These are phyloP conservation scores for Monoplex corrugatus DNA, from an alignment of 2,888 invertebrate species.

Conservation along the genomic window DNA sequence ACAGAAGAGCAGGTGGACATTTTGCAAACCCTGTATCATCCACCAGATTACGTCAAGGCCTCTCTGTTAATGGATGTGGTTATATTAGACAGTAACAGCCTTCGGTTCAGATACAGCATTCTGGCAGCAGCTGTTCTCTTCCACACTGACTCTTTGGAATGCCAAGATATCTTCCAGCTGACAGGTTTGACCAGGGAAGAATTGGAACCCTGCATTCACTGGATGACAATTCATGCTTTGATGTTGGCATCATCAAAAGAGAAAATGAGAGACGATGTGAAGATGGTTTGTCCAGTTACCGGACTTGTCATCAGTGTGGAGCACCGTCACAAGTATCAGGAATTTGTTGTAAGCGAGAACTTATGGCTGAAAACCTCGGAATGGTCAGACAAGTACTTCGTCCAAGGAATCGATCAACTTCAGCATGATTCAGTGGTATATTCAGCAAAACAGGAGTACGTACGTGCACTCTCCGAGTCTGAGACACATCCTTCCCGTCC, in stretches of 20 bases:
- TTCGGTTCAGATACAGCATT: constrained; percentile 91
- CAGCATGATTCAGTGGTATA: no score
- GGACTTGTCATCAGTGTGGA: no score
- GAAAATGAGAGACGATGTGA: no score
- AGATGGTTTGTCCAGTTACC: no score
- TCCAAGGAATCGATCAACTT: not conserved
- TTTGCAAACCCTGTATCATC: constrained; percentile 93
- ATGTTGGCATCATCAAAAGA: no score
- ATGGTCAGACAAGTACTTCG: not conserved
- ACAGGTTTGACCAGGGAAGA: not conserved
- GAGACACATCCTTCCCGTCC: no score
- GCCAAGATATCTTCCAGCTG: constrained; percentile 83
- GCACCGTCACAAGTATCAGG: no score
- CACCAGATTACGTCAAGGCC: constrained; percentile 91
- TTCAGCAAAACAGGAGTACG: no score
- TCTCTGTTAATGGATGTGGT: constrained; percentile 92
- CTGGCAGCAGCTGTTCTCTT: constrained; percentile 95
- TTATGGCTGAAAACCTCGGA: not conserved
- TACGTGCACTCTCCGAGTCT: no score
- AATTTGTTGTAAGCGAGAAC: no score
- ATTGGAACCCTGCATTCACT: not conserved
- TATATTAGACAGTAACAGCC: constrained; percentile 91
- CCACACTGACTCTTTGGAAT: constrained; percentile 90
- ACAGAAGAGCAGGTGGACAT: constrained; percentile 83
- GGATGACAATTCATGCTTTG: constrained; percentile 21